Evolutionary conservation across 1,140 invertebrate genomes (phyloP).

Genomic region (Pseudomyrmex sp.): DNA sequence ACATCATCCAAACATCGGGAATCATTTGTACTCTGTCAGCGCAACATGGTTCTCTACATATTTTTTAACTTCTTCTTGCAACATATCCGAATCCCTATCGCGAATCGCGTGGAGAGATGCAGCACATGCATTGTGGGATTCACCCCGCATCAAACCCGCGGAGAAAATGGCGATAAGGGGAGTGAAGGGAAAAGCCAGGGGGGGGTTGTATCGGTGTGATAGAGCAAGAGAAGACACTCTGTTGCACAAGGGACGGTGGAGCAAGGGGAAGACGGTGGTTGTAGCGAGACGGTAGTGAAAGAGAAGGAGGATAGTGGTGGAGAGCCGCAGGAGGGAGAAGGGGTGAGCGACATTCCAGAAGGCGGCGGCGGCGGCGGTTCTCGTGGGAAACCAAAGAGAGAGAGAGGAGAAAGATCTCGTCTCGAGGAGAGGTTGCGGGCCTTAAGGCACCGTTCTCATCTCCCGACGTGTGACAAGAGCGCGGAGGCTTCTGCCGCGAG

Average conservation of each 20-base stretch:
- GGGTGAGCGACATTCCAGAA: constrained; percentile 85
- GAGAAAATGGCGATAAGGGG: constrained; percentile 60
- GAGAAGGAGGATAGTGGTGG: constrained; percentile 66
- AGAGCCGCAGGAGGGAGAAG: constrained; percentile 75
- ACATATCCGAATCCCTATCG: constrained; percentile 6
- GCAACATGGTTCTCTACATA: background rate
- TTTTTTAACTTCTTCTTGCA: background rate
- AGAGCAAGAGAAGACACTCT: constrained; percentile 56
- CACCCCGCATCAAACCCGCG: constrained; percentile 66
- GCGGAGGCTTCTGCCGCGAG: constrained; percentile 57
- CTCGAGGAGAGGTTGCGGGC: constrained; percentile 75
- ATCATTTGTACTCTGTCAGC: constrained; percentile 13
- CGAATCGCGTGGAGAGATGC: constrained; percentile 26
- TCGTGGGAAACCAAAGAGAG: constrained; percentile 85
- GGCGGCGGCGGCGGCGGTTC: constrained; percentile 84
- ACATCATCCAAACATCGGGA: background rate
- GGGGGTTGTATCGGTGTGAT: constrained; percentile 60
- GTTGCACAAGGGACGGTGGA: constrained; percentile 43
- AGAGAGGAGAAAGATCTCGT: constrained; percentile 76
- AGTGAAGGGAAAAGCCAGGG: constrained; percentile 63
- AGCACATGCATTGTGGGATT: constrained; percentile 45
- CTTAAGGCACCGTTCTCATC: constrained; percentile 81
- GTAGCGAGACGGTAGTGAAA: constrained; percentile 66
- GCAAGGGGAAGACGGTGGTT: constrained; percentile 56
- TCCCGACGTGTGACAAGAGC: constrained; percentile 77